Evolutionary conservation across 2,113 vertebrate species (phyloP).

Genomic region (Steatornis caripensis): DNA sequence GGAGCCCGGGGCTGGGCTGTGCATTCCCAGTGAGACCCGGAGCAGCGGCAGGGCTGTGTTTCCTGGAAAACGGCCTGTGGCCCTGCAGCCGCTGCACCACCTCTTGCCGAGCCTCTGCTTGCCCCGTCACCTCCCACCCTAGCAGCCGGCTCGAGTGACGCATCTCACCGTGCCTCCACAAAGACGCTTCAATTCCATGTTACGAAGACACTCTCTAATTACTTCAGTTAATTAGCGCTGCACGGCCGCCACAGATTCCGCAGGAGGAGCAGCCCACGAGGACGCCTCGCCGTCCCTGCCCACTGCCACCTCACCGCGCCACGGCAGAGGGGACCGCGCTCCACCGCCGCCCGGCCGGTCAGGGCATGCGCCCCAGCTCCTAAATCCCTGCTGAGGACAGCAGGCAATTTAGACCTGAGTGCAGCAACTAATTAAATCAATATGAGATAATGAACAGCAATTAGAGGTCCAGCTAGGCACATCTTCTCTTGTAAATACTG

Average conservation of each 20-base stretch:
- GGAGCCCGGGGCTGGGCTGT: background rate
- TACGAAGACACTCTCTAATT: constrained; percentile 69
- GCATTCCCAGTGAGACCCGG: rapidly evolving
- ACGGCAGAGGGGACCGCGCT: background rate
- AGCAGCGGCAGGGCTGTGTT: background rate
- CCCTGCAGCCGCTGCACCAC: background rate
- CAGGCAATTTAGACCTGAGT: constrained; percentile 87
- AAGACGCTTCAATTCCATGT: constrained; percentile 17
- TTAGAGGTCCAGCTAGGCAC: constrained; percentile 91
- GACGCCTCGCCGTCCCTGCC: background rate
- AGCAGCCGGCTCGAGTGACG: background rate
- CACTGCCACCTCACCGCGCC: no score
- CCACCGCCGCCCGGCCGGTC: background rate
- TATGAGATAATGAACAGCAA: constrained; percentile 98
- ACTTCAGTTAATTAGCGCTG: constrained; percentile 68
- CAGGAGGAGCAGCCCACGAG: background rate
- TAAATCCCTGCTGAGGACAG: constrained; percentile 81
- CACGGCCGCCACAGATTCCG: background rate
- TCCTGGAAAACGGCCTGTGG: rapidly evolving
- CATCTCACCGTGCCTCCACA: constrained; percentile 6
- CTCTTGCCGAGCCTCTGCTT: rapidly evolving
- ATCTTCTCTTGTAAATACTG: constrained; percentile 93
- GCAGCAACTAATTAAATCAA: constrained; percentile 98
- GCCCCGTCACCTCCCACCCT: background rate
- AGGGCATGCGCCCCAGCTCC: constrained; percentile 44